Evolutionary conservation across 2,113 vertebrate genomes (phyloP).

Genomic region (Fregata magnificens): DNA sequence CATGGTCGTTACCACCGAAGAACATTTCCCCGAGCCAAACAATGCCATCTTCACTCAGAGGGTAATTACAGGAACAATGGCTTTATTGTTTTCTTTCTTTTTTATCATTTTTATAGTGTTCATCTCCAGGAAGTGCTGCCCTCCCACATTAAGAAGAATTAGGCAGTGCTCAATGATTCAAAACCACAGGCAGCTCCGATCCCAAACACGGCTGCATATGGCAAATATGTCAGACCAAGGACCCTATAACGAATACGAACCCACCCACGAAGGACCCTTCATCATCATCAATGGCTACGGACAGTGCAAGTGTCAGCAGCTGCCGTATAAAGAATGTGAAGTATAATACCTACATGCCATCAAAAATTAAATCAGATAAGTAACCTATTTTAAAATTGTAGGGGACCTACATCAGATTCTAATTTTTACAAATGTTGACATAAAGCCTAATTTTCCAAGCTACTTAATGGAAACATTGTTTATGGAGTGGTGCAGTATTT

Average conservation of each 20-base stretch:
- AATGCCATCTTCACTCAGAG: constrained; percentile 95
- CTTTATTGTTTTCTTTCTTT: constrained; percentile 98
- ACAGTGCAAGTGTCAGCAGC: constrained; percentile 99
- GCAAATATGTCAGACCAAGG: constrained; percentile 96
- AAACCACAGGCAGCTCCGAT: constrained; percentile 97
- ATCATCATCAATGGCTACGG: constrained; percentile 98
- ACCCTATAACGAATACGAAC: constrained; percentile 97
- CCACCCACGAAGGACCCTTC: constrained; percentile 95
- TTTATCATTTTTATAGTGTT: constrained; percentile 99
- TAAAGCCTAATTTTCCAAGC: constrained; percentile 81
- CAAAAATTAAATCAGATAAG: constrained; percentile 75
- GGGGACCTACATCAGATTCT: constrained; percentile 73
- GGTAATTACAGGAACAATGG: constrained; percentile 99
- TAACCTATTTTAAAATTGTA: constrained; percentile 80
- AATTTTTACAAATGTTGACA: constrained; percentile 81
- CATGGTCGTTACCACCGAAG: constrained; percentile 87
- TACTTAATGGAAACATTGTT: constrained; percentile 76
- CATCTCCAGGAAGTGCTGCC: constrained; percentile 98
- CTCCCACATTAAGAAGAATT: constrained; percentile 94
- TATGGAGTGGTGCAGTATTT: constrained; percentile 78
- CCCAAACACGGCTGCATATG: constrained; percentile 96
- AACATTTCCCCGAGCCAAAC: constrained; percentile 87
- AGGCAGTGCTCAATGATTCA: constrained; percentile 97
- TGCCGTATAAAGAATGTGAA: constrained; percentile 99
- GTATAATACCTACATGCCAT: constrained; percentile 82